phyloP scores from a whole-genome alignment of 2,113 vertebrate species.

The Brienomyrus brachyistius region DNA sequence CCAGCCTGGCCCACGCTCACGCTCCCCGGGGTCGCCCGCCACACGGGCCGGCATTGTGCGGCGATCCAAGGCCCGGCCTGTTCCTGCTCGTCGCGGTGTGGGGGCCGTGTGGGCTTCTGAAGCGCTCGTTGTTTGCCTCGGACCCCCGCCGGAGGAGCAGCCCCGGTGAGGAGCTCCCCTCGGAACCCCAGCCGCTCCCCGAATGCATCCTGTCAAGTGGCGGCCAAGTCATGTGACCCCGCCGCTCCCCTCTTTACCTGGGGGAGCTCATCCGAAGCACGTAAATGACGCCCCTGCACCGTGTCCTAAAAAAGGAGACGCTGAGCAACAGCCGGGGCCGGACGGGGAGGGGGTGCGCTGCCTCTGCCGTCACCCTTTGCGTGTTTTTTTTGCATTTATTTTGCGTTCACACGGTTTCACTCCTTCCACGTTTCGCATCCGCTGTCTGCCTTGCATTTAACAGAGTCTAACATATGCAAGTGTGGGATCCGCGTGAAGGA shows the following conservation, averaged over 20 bases:
- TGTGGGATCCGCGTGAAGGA: not conserved
- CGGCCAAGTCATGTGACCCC: not conserved
- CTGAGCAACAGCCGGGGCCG: not conserved
- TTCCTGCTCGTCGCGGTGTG: not conserved
- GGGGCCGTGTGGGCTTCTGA: not conserved
- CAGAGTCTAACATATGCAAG: not conserved
- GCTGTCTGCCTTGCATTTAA: not conserved
- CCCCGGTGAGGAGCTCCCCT: not conserved
- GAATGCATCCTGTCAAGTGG: conserved; percentile 13
- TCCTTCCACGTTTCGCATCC: not conserved
- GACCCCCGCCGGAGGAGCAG: not conserved
- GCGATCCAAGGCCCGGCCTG: not conserved
- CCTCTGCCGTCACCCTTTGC: not conserved
- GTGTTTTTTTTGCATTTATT: not conserved
- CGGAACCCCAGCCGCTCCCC: not conserved
- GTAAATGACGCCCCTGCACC: not conserved
- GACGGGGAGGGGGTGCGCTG: not conserved
- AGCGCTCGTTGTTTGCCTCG: not conserved
- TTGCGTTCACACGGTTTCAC: not conserved
- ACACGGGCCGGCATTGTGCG: conserved; percentile 16
- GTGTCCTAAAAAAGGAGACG: not conserved
- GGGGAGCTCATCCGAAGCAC: not conserved
- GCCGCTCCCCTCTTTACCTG: not conserved
- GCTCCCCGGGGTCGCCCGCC: not conserved
- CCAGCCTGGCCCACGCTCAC: conserved; percentile 32